Evolutionary conservation across 2,888 invertebrate species (phyloP).

Genomic region (Polymixis lichenea): DNA sequence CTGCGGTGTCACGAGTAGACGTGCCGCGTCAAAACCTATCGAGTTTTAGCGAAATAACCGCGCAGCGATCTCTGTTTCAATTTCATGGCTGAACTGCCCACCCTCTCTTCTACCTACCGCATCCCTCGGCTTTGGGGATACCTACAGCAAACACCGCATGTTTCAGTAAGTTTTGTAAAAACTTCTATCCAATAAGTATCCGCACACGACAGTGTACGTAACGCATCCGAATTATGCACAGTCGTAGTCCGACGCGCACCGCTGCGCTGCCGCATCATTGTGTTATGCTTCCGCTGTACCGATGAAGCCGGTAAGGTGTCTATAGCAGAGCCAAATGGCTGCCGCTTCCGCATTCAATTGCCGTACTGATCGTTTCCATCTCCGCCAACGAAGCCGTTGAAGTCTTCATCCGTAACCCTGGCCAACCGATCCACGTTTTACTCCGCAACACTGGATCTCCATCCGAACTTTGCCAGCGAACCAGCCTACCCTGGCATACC

Average conservation of each 20-base stretch:
- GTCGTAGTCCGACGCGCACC: background rate
- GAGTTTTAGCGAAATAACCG: conserved; percentile 7
- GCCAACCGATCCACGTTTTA: background rate
- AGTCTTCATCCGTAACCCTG: conserved; percentile 16
- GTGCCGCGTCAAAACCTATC: conserved; percentile 10
- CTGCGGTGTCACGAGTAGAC: background rate
- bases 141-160: background rate
- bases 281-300: too few species aligned
- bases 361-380: too few species aligned
- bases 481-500: background rate
- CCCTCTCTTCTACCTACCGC: background rate
- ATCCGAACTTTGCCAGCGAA: background rate
- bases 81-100: conserved; percentile 29
- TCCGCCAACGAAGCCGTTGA: background rate
- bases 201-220: background rate
- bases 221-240: background rate
- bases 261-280: too few species aligned
- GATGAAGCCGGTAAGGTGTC: too few species aligned
- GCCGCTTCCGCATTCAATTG: too few species aligned
- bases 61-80: conserved; percentile 24
- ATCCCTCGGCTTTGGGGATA: background rate
- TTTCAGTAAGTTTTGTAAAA: conserved; percentile 9
- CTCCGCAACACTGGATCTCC: background rate
- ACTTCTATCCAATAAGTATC: background rate
- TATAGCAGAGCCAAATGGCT: too few species aligned